Conservation (phyloP, 1,140 invertebrate genomes). For the Aphaenogaster rudis region DNA sequence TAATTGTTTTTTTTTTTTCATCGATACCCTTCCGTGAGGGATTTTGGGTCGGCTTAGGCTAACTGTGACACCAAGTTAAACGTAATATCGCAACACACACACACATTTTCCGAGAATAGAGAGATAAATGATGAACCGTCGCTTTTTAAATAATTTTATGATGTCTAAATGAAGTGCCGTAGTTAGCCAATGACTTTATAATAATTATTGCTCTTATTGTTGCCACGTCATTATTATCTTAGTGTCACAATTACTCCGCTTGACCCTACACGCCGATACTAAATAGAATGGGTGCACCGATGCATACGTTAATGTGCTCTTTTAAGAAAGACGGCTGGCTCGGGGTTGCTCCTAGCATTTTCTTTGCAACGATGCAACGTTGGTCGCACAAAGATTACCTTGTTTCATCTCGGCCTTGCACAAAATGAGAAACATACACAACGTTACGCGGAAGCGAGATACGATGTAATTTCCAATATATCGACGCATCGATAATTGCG, state of each 20-base stretch:
- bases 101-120: conserved; percentile 2
- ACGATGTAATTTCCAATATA: conserved; percentile 61
- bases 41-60: neutral
- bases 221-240: neutral
- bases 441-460: conserved; percentile 41
- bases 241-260: conserved; percentile 31
- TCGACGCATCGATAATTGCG: conserved; percentile 59
- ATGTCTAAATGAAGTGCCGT: neutral
- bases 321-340: conserved; percentile 32
- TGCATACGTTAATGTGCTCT: conserved; percentile 44
- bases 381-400: conserved; percentile 47
- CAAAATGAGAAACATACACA: conserved; percentile 57
- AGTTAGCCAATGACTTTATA: neutral
- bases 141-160: neutral
- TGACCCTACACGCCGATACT: neutral
- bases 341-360: conserved; percentile 25
- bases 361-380: conserved; percentile 47
- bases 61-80: conserved; percentile 4
- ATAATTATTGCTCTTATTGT: conserved; percentile 33
- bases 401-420: conserved; percentile 49
- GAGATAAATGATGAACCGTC: neutral
- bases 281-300: conserved; percentile 41
- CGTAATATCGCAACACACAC: neutral
- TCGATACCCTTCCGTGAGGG: neutral
- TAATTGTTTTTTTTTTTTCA: neutral